Conservation (phyloP, 2,113 vertebrate genomes). For the Dipodomys stephensi region DNA sequence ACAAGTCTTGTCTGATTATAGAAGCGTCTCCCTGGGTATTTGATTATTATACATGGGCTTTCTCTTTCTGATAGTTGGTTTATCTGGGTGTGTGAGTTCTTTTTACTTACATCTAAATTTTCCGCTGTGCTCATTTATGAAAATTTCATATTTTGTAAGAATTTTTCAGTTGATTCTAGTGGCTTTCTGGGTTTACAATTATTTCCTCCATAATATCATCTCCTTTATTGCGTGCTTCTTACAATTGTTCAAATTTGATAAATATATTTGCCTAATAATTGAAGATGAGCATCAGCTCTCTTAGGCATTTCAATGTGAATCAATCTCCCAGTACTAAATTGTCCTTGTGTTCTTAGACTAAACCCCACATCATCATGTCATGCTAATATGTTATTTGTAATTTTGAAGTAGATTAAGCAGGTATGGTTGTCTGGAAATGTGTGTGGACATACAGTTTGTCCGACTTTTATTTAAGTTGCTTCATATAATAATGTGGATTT, state of each 20-base stretch:
- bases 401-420: too few species aligned
- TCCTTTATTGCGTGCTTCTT: not conserved
- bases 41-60: not conserved
- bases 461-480: too few species aligned
- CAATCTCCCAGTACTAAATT: too few species aligned
- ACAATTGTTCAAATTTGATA: too few species aligned
- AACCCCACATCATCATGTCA: too few species aligned
- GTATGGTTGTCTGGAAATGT: too few species aligned
- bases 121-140: not conserved
- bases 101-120: not conserved
- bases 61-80: not conserved
- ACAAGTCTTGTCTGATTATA: not conserved
- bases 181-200: not conserved
- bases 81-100: not conserved
- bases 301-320: too few species aligned
- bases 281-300: too few species aligned
- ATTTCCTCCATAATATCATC: not conserved
- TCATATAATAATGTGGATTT: too few species aligned
- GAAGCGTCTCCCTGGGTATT: not conserved
- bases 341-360: too few species aligned
- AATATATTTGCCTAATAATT: not conserved
- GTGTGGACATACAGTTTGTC: too few species aligned
- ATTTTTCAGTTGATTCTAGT: not conserved
- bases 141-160: not conserved
- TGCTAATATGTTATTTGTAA: too few species aligned